Percentiles rank a stretch among this genome's conserved stretches.
phyloP scores from a whole-genome alignment of 1,140 invertebrate species.

The Lanistes nyassanus region DNA sequence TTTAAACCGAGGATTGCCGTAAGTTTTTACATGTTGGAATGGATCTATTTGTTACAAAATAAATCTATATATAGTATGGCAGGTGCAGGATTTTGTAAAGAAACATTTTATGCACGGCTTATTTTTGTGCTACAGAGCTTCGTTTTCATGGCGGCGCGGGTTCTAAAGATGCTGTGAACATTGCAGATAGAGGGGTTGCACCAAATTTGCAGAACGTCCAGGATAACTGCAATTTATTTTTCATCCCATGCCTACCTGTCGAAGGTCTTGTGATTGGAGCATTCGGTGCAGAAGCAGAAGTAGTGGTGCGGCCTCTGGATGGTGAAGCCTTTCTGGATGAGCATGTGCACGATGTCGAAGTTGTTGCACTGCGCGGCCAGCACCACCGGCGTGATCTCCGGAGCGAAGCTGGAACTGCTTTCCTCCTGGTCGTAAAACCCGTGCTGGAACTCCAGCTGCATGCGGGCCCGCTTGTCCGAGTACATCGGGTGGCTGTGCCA shows the following conservation, averaged over 20 bases:
- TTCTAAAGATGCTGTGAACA: too few relatives aligned
- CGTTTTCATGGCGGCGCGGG: too few relatives aligned
- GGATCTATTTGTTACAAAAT: too few relatives aligned
- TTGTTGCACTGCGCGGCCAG: conserved; percentile 58
- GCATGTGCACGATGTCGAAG: conserved; percentile 58
- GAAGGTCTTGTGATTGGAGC: conserved; percentile 66
- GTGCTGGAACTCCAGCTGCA: conserved; percentile 44
- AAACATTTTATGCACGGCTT: too few relatives aligned
- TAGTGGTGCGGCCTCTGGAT: conserved; percentile 70
- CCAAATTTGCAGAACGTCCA: too few relatives aligned
- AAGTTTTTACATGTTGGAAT: too few relatives aligned
- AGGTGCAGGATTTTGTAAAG: too few relatives aligned
- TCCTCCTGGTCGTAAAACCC: conserved; percentile 73
- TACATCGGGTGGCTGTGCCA: conserved; percentile 13
- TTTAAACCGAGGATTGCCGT: too few relatives aligned
- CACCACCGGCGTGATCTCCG: conserved; percentile 57
- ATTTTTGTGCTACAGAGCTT: too few relatives aligned
- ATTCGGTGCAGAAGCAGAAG: conserved; percentile 70
- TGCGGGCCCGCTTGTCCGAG: conserved; percentile 20
- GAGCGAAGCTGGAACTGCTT: conserved; percentile 73
- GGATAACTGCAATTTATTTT: too few relatives aligned
- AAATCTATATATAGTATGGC: too few relatives aligned
- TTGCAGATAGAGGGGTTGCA: too few relatives aligned
- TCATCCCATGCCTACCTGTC: conserved; percentile 33
- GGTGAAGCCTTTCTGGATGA: conserved; percentile 54